Conservation (phyloP, 2,888 invertebrate species). For the Himalopsyche japonica region DNA sequence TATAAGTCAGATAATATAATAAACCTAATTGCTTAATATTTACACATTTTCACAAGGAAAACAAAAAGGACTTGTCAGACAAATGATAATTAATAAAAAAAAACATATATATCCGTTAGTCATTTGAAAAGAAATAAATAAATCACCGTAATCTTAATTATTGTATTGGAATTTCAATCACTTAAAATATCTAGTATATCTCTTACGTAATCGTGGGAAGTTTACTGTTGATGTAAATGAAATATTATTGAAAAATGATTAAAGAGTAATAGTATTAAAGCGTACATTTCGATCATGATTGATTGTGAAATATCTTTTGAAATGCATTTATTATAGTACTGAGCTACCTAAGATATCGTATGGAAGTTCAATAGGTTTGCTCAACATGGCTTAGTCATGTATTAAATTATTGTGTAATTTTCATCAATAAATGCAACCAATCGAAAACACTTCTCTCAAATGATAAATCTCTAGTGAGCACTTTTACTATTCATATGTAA, state of each 20-base stretch:
- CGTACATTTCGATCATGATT: background rate
- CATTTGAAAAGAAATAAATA: too few species aligned
- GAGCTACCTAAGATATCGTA: background rate
- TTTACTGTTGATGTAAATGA: background rate
- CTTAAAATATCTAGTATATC: background rate
- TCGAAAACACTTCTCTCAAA: background rate
- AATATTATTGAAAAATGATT: background rate
- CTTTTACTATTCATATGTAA: background rate
- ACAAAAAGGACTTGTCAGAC: too few species aligned
- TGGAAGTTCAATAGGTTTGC: background rate
- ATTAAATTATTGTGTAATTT: background rate
- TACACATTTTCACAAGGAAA: too few species aligned
- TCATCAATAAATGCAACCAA: background rate
- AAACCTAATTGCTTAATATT: too few species aligned
- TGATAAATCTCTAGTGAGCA: background rate
- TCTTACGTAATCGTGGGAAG: background rate
- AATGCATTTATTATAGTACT: background rate
- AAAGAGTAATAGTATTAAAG: background rate
- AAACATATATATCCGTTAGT: too few species aligned
- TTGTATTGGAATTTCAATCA: background rate
- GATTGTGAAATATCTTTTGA: background rate
- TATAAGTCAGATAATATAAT: too few species aligned
- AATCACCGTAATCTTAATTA: too few species aligned
- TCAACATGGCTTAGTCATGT: background rate
- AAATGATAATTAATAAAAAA: too few species aligned